Base-by-base conservation (phyloP, 2,888 invertebrate species). In the Thalpophila matura region DNA sequence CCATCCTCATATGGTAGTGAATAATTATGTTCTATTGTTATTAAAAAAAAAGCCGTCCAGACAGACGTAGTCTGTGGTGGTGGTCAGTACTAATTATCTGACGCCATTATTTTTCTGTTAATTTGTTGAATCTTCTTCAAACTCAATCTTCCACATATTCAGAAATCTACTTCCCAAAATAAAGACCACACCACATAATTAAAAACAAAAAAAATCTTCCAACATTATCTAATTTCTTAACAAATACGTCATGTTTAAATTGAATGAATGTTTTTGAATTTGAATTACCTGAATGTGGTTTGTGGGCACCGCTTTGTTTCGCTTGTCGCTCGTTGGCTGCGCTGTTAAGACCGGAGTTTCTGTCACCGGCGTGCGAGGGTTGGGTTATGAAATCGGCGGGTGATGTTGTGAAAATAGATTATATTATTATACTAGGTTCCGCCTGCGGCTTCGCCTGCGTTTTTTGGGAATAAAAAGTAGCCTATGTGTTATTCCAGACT, bases 231-330 rank as follows among this genome's bases (percentile, higher is more conserved):
- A 35, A 53, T 71, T 64, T 49, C 53, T 58, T 53, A 49, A 57
- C 58, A 49, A 69, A 43, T 59, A 46, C 57, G 55, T 45, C 20
- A 57, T 57, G 71, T 68, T 71, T 27, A 65, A 77, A 71, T 66
- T 55, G 53, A 67, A 67, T 62, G 18, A 63, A 71, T 67, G 77
- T 74, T 74, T 64, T 67, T 62, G 63, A 60, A 56, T 58, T 49
- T 55, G 62, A 66, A 68, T 76, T 69, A 74, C 74, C 71, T 79
- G 77, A 59, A 67, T 72, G 67, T 37, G 74, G 79, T 74, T 49
- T 54, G 63, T 54, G 65, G 55, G 26, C 42, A 60, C 31, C 57
- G 67, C 67, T 79, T 79, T 74, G 69, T 77, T 66, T 77, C 49
- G 56, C 74, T 59, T 69, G 72, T 65, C 72, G 51, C 68, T 73